These are phyloP conservation scores for Diachrysia chrysitis DNA, from an alignment of 2,888 invertebrate species.

Conservation along the genomic window DNA sequence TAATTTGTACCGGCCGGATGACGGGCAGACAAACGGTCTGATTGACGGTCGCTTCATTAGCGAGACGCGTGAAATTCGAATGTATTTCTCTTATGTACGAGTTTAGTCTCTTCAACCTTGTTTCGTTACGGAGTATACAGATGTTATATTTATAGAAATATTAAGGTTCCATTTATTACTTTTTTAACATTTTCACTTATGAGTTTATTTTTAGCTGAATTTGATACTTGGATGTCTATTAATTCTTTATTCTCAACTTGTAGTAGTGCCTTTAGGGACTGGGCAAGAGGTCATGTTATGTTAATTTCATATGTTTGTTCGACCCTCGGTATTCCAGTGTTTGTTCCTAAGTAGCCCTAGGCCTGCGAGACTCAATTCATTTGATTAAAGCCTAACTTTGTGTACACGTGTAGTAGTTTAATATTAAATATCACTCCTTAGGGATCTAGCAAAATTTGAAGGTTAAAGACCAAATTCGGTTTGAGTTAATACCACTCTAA, in stretches of 20 bases:
- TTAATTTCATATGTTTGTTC: constrained; percentile 31
- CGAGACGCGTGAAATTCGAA: constrained; percentile 60
- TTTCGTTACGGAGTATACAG: not conserved
- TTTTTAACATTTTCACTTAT: not conserved
- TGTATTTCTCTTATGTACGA: constrained; percentile 43
- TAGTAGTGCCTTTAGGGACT: constrained; percentile 15
- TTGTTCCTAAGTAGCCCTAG: constrained; percentile 14
- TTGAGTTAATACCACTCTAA: constrained; percentile 3
- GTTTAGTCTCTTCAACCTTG: constrained; percentile 28
- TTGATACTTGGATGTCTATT: not conserved
- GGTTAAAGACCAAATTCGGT: not conserved
- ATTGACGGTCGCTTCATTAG: constrained; percentile 84
- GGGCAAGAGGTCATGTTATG: constrained; percentile 21
- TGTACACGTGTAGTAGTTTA: constrained; percentile 5
- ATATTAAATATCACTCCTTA: constrained; percentile 3
- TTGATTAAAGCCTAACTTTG: constrained; percentile 18
- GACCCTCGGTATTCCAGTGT: constrained; percentile 14
- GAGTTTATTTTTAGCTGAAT: not conserved
- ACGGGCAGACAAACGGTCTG: constrained; percentile 79
- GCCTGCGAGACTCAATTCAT: constrained; percentile 10
- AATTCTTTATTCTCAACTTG: not conserved
- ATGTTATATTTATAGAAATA: not conserved
- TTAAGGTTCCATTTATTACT: not conserved
- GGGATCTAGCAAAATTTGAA: constrained; percentile 5
- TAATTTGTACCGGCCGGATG: constrained; percentile 77